Percentiles rank a stretch among this genome's conserved stretches.
phyloP scores from a whole-genome alignment of 1,140 invertebrate genomes.

The Brachionus koreanus region DNA sequence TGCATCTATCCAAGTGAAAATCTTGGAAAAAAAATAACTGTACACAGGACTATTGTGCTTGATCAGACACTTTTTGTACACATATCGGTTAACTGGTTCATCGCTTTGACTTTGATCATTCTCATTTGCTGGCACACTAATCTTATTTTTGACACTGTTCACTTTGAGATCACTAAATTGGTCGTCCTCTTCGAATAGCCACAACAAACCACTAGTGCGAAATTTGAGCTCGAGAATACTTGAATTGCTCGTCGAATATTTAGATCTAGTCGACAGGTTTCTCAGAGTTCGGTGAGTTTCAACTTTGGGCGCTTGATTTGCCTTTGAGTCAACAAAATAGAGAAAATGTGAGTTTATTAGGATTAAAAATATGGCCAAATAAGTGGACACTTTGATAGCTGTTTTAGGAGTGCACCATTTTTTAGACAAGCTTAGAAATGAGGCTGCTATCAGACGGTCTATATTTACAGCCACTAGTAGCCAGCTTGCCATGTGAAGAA shows the following conservation, averaged over 20 bases:
- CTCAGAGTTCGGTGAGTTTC: background rate
- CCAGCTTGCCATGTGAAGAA: slow-evolving; percentile 38
- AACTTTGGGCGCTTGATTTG: background rate
- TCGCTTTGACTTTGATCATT: background rate
- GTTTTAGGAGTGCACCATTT: slow-evolving; percentile 29
- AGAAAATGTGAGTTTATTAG: slow-evolving; percentile 35
- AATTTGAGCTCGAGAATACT: background rate
- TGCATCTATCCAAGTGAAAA: slow-evolving; percentile 43
- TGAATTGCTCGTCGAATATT: background rate
- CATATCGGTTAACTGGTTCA: slow-evolving; percentile 40
- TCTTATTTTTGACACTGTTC: background rate
- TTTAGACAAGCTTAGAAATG: slow-evolving; percentile 37
- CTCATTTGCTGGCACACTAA: background rate
- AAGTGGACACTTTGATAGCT: slow-evolving; percentile 11
- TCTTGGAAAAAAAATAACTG: slow-evolving; percentile 38
- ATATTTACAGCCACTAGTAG: slow-evolving; percentile 24
- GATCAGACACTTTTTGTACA: slow-evolving; percentile 28
- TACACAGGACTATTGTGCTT: slow-evolving; percentile 19
- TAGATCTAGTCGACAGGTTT: background rate
- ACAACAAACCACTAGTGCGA: background rate
- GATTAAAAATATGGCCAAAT: slow-evolving; percentile 20
- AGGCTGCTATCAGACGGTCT: slow-evolving; percentile 14
- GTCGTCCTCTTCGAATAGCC: background rate
- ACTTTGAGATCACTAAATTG: background rate
- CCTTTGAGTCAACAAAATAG: slow-evolving; percentile 28